Evolutionary conservation across 2,797 vertebrate genomes (phyloP), one percentile per base, ranked within the genome.

Genomic region (Gymnodraco acuticeps): DNA sequence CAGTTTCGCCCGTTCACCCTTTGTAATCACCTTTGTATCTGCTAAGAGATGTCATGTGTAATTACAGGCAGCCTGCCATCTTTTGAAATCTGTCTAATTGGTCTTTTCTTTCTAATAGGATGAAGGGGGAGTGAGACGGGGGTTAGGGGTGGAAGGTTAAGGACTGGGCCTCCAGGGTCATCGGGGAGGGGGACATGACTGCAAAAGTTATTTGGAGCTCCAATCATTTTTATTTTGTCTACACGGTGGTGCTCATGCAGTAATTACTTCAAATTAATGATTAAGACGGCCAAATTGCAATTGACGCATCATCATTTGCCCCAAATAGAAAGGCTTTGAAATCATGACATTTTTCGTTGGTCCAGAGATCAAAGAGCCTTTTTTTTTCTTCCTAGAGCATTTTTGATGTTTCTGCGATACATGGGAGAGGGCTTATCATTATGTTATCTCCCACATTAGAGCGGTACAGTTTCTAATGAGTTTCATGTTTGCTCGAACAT

Each of bases 61-160:
- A 94, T 96, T 94, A 95, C 80, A 82, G 88, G 87, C 78, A 78
- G 86, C 70, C 90, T 90, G 91, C 86, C 88, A 83, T 94, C 93
- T 92, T 93, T 90, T 93, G 92, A 95, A 95, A 95, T 95, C 91
- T 93, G 94, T 94, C 94, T 95, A 94, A 95, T 95, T 95, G 94
- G 91, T 93, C 84, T 91, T 92, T 95, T 93, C 89, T 88, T 92
- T 90, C 90, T 92, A 94, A 94, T 88, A 80, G 93, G 91, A 93
- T 91, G 91, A 87, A 73, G 78, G 88, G 78, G 87, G 68, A 69
- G 79, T 79, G 82, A 82, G 80, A 86, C 3, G 42, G 72, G 80
- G 87, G 82, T 82, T 86, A 81, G 56, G 84, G 92, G 84, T 87
- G 78, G 73, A 51, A 89, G 91, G 90, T 90, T 91, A 93, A 90